Conservation (phyloP, 2,888 invertebrate species). For the Nymphalis polychloros region DNA sequence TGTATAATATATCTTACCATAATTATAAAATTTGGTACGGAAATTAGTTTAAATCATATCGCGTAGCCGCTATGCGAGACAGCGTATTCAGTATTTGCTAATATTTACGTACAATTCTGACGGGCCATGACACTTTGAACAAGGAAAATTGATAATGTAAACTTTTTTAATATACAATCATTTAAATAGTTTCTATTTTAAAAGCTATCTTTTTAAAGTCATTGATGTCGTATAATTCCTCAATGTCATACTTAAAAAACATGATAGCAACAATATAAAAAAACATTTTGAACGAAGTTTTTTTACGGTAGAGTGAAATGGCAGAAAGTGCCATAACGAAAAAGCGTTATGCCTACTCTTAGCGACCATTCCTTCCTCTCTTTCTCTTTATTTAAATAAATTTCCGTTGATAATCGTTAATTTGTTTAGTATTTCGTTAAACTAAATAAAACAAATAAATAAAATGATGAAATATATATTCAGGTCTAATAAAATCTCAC, state of each 20-base stretch:
- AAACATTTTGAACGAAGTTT: too few species aligned
- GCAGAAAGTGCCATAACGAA: too few species aligned
- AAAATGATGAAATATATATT: slow-evolving; percentile 63
- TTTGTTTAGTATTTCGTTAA: too few species aligned
- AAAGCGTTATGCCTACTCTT: too few species aligned
- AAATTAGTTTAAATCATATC: slow-evolving; percentile 58
- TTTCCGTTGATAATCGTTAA: too few species aligned
- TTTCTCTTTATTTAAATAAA: too few species aligned
- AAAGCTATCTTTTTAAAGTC: not conserved
- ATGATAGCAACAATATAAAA: too few species aligned
- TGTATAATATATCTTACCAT: slow-evolving; percentile 58
- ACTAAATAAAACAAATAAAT: slow-evolving; percentile 31
- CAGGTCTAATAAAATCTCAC: slow-evolving; percentile 56
- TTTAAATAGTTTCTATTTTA: slow-evolving; percentile 1
- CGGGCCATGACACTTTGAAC: slow-evolving; percentile 69
- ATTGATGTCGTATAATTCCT: too few species aligned
- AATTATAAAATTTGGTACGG: slow-evolving; percentile 65
- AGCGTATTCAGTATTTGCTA: slow-evolving; percentile 62
- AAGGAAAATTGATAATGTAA: slow-evolving; percentile 49
- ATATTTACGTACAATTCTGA: slow-evolving; percentile 73
- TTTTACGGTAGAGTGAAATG: too few species aligned
- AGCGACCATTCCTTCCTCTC: too few species aligned
- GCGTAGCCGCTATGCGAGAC: slow-evolving; percentile 48
- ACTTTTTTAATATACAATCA: not conserved
- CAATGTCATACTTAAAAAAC: too few species aligned